Evolutionary conservation across 1,140 invertebrate species (phyloP).

Genomic region (Zaprionus inermis): DNA sequence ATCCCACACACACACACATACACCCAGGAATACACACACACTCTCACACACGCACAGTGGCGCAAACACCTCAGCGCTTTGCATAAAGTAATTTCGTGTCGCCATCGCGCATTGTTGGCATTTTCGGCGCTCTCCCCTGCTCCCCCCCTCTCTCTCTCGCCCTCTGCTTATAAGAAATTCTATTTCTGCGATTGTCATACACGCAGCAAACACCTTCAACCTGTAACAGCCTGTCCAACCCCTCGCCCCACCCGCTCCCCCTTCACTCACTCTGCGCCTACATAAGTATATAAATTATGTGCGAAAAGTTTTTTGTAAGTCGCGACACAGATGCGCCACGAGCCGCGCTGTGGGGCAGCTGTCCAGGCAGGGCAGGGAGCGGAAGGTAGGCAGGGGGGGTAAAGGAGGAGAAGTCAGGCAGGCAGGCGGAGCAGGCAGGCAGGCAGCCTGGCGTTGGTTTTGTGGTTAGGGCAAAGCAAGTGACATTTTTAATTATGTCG

Average conservation of each 20-base stretch:
- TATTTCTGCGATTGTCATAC: slow-evolving; percentile 59
- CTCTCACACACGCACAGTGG: not conserved
- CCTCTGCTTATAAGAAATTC: slow-evolving; percentile 59
- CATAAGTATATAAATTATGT: slow-evolving; percentile 51
- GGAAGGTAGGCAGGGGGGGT: not conserved
- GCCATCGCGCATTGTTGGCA: slow-evolving; percentile 55
- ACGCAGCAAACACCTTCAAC: slow-evolving; percentile 10
- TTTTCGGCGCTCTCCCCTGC: slow-evolving; percentile 3
- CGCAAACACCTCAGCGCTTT: slow-evolving; percentile 37
- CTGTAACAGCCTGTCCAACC: too few relatives aligned
- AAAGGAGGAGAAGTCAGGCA: too few relatives aligned
- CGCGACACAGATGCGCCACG: slow-evolving; percentile 41
- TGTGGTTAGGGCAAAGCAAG: slow-evolving; percentile 26
- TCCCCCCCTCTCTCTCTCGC: not conserved
- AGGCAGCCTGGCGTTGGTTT: too few relatives aligned
- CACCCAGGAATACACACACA: slow-evolving; percentile 8
- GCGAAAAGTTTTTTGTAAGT: slow-evolving; percentile 50
- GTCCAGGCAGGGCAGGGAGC: not conserved
- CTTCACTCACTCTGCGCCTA: not conserved
- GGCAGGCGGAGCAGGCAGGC: not conserved
- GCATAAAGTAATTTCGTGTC: slow-evolving; percentile 59
- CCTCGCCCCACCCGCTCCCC: not conserved
- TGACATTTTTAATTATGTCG: slow-evolving; percentile 61
- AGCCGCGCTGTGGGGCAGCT: slow-evolving; percentile 18
- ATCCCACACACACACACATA: slow-evolving; percentile 12